A percentile compares a stretch with the other conserved stretches of the same genome.
These are phyloP conservation scores for Chanos chanos DNA, from an alignment of 2,797 vertebrate genomes.

Conservation along the genomic window DNA sequence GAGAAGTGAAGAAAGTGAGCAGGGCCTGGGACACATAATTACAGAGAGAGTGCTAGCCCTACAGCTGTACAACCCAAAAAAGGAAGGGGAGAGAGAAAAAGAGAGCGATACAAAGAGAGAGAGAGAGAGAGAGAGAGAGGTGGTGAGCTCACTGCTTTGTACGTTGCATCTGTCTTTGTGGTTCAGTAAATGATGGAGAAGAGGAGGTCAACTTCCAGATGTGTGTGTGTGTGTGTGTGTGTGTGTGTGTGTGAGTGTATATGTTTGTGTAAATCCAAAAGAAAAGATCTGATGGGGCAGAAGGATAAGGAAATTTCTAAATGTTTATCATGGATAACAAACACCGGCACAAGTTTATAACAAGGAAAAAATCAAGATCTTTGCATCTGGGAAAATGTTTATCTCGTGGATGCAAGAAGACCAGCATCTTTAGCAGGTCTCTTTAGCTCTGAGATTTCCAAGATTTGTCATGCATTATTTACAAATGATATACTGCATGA, in stretches of 20 bases:
- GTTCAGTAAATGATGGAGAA: slow-evolving; percentile 12
- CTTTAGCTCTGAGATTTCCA: too few relatives aligned
- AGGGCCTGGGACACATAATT: slow-evolving; percentile 35
- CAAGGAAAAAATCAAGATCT: too few relatives aligned
- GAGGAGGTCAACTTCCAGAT: slow-evolving; percentile 26
- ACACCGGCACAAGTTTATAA: too few relatives aligned
- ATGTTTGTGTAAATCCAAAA: background rate
- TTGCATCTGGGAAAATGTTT: too few relatives aligned
- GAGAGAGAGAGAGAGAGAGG: background rate
- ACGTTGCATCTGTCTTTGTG: too few relatives aligned
- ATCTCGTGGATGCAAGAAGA: too few relatives aligned
- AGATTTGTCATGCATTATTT: too few relatives aligned
- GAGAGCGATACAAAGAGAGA: slow-evolving; percentile 18
- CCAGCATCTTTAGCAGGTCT: too few relatives aligned
- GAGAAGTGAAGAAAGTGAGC: slow-evolving; percentile 3
- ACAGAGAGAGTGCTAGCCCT: slow-evolving; percentile 27
- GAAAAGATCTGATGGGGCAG: slow-evolving; percentile 1
- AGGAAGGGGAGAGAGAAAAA: slow-evolving; percentile 19
- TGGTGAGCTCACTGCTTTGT: slow-evolving; percentile 1
- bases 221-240: background rate
- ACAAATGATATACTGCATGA: too few relatives aligned
- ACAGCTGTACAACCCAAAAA: slow-evolving; percentile 28
- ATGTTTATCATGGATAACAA: too few relatives aligned
- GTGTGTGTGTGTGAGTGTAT: background rate
- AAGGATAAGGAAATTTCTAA: slow-evolving; percentile 4